Evolutionary conservation across 2,113 vertebrate genomes (phyloP).

Genomic region (Deroptyus accipitrinus): DNA sequence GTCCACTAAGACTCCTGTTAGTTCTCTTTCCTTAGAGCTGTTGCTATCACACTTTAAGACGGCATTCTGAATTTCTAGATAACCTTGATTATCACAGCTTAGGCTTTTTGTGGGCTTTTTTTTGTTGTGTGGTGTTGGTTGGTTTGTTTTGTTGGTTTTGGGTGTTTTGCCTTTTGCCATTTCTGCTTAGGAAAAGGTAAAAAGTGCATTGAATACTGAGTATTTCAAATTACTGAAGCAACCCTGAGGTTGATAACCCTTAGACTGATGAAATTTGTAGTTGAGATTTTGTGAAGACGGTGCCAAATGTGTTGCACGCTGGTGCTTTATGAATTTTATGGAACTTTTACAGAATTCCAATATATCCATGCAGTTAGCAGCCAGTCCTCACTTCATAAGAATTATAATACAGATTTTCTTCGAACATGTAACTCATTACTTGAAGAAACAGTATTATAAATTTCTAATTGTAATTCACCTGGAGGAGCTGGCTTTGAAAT

Average conservation of each 20-base stretch:
- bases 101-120: background rate
- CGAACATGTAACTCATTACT: slow-evolving; percentile 49
- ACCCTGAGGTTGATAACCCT: background rate
- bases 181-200: background rate
- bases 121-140: background rate
- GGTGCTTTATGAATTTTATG: slow-evolving; percentile 1
- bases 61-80: background rate
- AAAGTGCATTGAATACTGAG: background rate
- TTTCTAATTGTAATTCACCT: slow-evolving; percentile 73
- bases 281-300: background rate
- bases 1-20: background rate
- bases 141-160: background rate
- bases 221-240: background rate
- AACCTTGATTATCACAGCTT: background rate
- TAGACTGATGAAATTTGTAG: background rate
- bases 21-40: background rate
- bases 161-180: background rate
- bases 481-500: slow-evolving; percentile 66
- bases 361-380: slow-evolving; percentile 55
- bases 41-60: background rate
- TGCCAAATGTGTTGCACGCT: background rate
- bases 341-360: slow-evolving; percentile 42
- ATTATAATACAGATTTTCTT: slow-evolving; percentile 38
- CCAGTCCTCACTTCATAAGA: slow-evolving; percentile 49
- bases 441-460: slow-evolving; percentile 52